Base-by-base conservation (phyloP, 2,888 invertebrate species). In the Leucophenga montana region DNA sequence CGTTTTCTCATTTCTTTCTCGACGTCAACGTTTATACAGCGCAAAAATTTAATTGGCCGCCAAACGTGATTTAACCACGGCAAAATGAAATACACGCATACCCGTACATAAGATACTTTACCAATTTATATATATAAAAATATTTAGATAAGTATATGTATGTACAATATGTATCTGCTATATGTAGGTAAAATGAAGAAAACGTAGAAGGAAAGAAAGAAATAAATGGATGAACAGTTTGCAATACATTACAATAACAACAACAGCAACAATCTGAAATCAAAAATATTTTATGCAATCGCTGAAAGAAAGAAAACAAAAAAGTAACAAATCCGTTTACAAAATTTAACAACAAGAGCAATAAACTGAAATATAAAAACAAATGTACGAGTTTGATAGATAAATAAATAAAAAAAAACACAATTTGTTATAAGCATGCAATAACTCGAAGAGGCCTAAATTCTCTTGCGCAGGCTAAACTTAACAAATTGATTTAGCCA, bases 31-130 rank as follows among this genome's bases (percentile, higher is more conserved):
- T 70, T 65, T 56, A 44, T 18, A 46, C 67, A 27, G 18, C 46
- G 57, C 54, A 53, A 68, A 68, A 64, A 73, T 71, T 78, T 82
- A 80, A 82, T 82, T 80, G 78, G 75, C 76, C 80, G 73, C 69
- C 74, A 77, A 80, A 78, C 74, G 76, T 79, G 76, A 69, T 68
- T 65, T 61, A 71, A 67, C 65, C 68, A 66, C 71, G 46, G 57
- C 48, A 65, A 62, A 22, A 69, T 62, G 14, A 62, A 70, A 67
- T 39, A 39, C 11, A 39, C 39, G 39, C 39, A 54, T 39, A 39
- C 11, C 66, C 66, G 67, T 11, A n/a, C 6, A 66, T 13, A 64
- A 31, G 27, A 27, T n/a, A 64, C 14, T 20, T 33, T 39, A 61
- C 61, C 9, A 61, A 44, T 16, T 11, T 27, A 53, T 53, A 16